phyloP scores from a whole-genome alignment of 2,113 vertebrate species.

The Bagarius yarrelli region DNA sequence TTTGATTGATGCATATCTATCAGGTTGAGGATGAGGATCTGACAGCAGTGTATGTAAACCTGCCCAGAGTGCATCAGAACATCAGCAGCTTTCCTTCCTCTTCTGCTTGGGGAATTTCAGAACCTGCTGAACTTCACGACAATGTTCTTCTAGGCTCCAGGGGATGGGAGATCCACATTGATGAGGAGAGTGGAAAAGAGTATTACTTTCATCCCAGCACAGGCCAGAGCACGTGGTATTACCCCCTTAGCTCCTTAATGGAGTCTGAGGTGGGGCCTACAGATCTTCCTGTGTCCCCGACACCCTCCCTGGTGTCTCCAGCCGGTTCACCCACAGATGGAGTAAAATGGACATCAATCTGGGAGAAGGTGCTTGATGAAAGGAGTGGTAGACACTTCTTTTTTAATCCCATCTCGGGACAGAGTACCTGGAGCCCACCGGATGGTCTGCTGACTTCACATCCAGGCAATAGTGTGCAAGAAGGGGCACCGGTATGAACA shows the following conservation, averaged over 20 bases:
- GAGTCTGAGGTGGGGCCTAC: constrained; percentile 47
- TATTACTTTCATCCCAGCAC: constrained; percentile 86
- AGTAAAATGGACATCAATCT: constrained; percentile 63
- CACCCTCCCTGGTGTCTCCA: constrained; percentile 52
- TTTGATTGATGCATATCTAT: constrained; percentile 9
- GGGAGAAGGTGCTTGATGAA: constrained; percentile 84
- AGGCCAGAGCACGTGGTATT: constrained; percentile 88
- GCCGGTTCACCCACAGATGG: constrained; percentile 30
- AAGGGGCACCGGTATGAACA: constrained; percentile 63
- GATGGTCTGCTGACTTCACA: constrained; percentile 58
- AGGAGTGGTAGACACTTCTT: constrained; percentile 80
- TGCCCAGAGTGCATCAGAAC: constrained; percentile 72
- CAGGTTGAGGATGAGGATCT: constrained; percentile 63
- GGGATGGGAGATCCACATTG: constrained; percentile 86
- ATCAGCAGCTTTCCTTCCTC: neutral
- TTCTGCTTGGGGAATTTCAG: constrained; percentile 8
- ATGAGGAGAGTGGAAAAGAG: constrained; percentile 78
- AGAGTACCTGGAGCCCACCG: constrained; percentile 88
- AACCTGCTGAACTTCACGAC: neutral
- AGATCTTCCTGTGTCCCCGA: constrained; percentile 55
- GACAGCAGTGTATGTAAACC: constrained; percentile 81
- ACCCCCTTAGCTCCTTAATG: constrained; percentile 67
- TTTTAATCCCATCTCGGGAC: constrained; percentile 85
- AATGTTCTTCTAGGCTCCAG: constrained; percentile 51
- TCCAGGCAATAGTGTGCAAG: constrained; percentile 53